These are phyloP conservation scores for Clamator glandarius DNA, from an alignment of 2,797 vertebrate species.

Conservation along the genomic window DNA sequence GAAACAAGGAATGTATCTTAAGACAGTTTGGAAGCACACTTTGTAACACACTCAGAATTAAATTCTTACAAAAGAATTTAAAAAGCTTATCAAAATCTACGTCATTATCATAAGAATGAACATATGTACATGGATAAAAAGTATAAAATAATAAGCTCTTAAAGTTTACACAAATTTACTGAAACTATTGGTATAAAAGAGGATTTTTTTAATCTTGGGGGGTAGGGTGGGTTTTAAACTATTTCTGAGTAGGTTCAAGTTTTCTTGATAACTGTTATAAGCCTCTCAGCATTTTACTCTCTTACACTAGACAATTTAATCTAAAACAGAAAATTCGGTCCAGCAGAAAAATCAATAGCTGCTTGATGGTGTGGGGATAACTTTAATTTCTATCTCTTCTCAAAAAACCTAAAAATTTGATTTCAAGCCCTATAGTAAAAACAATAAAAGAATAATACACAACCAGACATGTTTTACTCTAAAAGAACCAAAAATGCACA, in stretches of 20 bases:
- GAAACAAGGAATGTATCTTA: neutral
- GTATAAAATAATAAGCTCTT: neutral
- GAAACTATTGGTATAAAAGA: neutral
- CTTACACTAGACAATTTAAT: neutral
- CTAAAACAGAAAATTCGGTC: neutral
- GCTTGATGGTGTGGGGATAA: neutral
- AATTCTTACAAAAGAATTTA: neutral
- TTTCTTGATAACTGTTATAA: neutral
- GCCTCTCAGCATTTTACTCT: neutral
- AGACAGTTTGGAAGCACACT: neutral
- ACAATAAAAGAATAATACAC: neutral
- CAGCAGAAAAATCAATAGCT: neutral
- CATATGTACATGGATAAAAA: neutral
- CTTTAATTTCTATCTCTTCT: neutral
- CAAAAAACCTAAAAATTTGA: neutral
- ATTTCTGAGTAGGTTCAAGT: neutral
- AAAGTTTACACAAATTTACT: neutral
- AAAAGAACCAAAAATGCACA: neutral
- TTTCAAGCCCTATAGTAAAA: neutral
- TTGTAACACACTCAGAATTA: neutral
- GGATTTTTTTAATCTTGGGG: neutral
- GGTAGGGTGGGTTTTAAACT: neutral
- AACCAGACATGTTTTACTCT: neutral
- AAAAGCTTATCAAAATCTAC: neutral
- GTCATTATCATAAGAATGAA: neutral